Conservation (phyloP, 2,888 invertebrate genomes). For the Luffia ferchaultella region DNA sequence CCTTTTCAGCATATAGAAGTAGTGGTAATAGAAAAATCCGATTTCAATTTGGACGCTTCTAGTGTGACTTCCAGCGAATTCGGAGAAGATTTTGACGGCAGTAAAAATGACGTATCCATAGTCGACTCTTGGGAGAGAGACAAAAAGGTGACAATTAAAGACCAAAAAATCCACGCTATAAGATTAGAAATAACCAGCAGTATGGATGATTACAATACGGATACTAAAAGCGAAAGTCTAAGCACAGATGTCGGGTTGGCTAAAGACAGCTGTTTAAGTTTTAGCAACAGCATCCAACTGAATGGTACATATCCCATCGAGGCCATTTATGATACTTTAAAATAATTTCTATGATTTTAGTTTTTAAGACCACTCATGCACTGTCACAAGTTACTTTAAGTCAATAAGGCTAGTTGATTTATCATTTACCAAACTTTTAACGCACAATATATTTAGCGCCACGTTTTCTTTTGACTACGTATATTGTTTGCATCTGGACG, state of each 20-base stretch:
- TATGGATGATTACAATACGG: constrained; percentile 45
- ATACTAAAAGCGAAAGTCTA: constrained; percentile 30
- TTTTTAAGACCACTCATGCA: no score
- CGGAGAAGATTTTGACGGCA: constrained; percentile 40
- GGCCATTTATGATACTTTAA: constrained; percentile 63
- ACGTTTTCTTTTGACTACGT: no score
- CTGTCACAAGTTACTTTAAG: no score
- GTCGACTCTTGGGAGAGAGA: constrained; percentile 58
- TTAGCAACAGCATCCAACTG: constrained; percentile 61
- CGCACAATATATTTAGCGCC: no score
- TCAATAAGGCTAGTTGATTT: no score
- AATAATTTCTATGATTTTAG: constrained; percentile 27
- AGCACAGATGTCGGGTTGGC: constrained; percentile 40
- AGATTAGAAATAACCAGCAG: constrained; percentile 59
- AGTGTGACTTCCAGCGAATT: constrained; percentile 50
- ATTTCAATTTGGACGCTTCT: constrained; percentile 52
- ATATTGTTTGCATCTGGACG: no score
- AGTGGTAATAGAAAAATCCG: constrained; percentile 59
- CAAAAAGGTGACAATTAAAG: constrained; percentile 30
- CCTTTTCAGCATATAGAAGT: constrained; percentile 61
- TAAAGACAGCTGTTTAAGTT: constrained; percentile 54
- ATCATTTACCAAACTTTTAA: no score
- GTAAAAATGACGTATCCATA: constrained; percentile 52
- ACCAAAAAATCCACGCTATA: constrained; percentile 53
- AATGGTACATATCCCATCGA: constrained; percentile 65